Conservation (phyloP, 2,113 vertebrate genomes). For the Trematocara zebra region DNA sequence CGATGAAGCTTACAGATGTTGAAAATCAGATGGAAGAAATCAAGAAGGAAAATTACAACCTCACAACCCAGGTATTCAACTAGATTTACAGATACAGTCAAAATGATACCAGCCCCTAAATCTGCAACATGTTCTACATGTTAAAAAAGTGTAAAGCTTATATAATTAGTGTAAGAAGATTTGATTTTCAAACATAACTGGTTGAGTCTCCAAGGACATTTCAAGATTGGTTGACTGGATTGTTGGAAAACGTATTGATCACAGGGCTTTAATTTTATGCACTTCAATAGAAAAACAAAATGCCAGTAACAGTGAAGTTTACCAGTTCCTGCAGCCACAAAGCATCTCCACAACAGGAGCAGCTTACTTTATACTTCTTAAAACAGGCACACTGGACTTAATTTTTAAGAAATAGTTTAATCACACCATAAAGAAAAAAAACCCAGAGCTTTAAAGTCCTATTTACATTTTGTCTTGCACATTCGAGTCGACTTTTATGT, state of each 20-base stretch:
- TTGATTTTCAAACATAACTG: neutral
- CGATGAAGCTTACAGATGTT: conserved; percentile 18
- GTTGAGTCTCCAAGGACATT: neutral
- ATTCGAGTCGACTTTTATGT: neutral
- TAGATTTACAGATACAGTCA: neutral
- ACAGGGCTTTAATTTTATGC: neutral
- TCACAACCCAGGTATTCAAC: conserved; percentile 43
- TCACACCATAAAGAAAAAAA: neutral
- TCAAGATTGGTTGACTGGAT: neutral
- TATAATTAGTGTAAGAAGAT: neutral
- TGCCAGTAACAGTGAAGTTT: neutral
- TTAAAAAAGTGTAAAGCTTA: neutral
- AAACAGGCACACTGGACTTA: neutral
- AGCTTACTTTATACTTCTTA: neutral
- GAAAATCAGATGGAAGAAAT: conserved; percentile 34
- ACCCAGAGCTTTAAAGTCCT: neutral
- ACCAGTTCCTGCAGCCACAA: neutral
- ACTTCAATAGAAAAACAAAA: neutral
- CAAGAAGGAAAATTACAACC: conserved; percentile 32
- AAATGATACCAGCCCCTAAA: neutral
- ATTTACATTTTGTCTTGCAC: neutral
- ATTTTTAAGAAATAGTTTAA: neutral
- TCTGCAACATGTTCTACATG: neutral
- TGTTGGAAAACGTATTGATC: neutral
- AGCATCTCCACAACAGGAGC: neutral